Evolutionary conservation across 35 echinoderm and acorn worm genomes (phyloP).

Genomic region (Apostichopus japonicus): DNA sequence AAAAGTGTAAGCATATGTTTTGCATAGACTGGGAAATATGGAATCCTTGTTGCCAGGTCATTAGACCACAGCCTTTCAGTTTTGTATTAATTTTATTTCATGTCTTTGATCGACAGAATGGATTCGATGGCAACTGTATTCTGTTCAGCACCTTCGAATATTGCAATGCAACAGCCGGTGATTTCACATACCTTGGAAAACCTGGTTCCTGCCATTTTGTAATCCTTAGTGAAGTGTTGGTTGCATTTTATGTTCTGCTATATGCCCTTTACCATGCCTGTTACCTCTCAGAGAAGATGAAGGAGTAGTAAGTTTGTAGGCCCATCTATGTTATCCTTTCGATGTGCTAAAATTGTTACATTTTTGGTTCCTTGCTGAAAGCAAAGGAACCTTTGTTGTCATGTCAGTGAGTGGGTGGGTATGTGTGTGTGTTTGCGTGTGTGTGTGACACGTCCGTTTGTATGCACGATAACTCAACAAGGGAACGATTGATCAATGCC

Average conservation of each 20-base stretch:
- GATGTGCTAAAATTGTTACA: not conserved
- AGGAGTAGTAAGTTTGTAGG: constrained; percentile 58
- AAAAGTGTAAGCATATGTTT: too few species aligned
- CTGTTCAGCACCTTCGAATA: constrained; percentile 55
- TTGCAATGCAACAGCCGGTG: constrained; percentile 65
- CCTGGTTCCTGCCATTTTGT: constrained; percentile 61
- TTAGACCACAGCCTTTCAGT: too few species aligned
- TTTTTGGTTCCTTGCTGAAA: not conserved
- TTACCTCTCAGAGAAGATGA: constrained; percentile 46
- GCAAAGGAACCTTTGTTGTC: too few species aligned
- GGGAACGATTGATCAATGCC: too few species aligned
- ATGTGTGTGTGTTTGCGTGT: too few species aligned
- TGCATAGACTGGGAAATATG: too few species aligned
- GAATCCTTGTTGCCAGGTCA: too few species aligned
- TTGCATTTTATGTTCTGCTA: constrained; percentile 51
- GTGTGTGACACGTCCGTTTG: too few species aligned
- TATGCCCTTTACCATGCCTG: constrained; percentile 63
- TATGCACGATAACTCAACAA: too few species aligned
- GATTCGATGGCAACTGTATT: constrained; percentile 70
- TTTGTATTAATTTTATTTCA: not conserved
- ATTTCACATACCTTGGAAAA: constrained; percentile 69
- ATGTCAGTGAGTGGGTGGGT: too few species aligned
- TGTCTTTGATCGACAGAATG: constrained; percentile 48
- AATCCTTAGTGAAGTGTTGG: constrained; percentile 59
- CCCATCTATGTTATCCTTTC: not conserved